Base-by-base conservation (phyloP, 2,797 vertebrate genomes). In the Kryptolebias ocellatus region DNA sequence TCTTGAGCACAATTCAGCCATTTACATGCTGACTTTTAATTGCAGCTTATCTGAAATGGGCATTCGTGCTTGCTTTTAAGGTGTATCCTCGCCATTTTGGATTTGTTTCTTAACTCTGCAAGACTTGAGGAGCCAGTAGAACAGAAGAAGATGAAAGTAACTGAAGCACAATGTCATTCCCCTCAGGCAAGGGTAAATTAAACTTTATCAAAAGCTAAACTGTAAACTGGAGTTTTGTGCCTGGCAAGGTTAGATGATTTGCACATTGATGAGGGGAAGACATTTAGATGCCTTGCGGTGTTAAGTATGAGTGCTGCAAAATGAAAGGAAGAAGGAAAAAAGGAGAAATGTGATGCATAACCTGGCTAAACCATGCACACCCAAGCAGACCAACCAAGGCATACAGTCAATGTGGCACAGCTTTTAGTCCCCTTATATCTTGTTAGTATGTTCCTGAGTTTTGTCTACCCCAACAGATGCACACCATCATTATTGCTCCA, bases 11-110 rank as follows among this genome's bases (percentile, higher is more conserved):
- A 84, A 82, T 73, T 83, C 78, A 81, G 71, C 76, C 78, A 65
- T 82, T 84, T 80, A 84, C 81, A 86, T 72, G 73, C 84, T 73
- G 84, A 78, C 81, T 70, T 82, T 84, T 91, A 91, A 94, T 90
- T 90, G 89, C 81, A 61, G 74, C 83, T 88, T 81, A 74, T 88
- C 74, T 70, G 63, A 79, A 81, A 85, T 73, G 72, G 72, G 47
- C 81, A 83, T 80, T 80, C 67, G 42, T 71, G 69, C 57, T 70
- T 62, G 45, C 58, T 77, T 64, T 82, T 78, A 64, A 81, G 79
- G 70, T 75, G 78, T 54, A 53, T 75, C 64, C 17, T 60, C 52
- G 2, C 47, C 54, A 60, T 78, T 74, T 76, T 75, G 76, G 69
- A 85, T 85, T 17, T 8, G 44, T 70, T 67, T 76, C 52, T 29